Percentiles rank a stretch among this genome's conserved stretches.
These are phyloP conservation scores for Cheilosia soror DNA, from an alignment of 2,888 invertebrate genomes.

Conservation along the genomic window DNA sequence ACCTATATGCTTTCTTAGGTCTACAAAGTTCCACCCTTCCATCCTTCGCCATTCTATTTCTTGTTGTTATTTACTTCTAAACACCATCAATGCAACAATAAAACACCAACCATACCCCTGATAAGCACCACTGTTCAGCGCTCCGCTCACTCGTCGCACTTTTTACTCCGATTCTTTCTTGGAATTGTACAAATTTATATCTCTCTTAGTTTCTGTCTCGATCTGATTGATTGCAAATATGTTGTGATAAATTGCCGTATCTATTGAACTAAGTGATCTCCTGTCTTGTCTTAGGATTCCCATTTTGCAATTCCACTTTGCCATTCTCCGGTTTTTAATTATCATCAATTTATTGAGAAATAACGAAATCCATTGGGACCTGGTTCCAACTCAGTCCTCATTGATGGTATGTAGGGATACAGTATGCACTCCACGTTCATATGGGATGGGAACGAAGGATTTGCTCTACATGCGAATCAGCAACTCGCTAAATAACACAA, in stretches of 20 bases:
- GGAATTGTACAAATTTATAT: conserved; percentile 49
- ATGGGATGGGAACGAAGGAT: conserved; percentile 34
- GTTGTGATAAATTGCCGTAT: conserved; percentile 41
- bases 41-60: too few relatives aligned
- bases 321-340: conserved; percentile 50
- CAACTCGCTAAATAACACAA: conserved; percentile 68
- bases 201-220: not conserved
- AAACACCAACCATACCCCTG: not conserved
- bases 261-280: conserved; percentile 36
- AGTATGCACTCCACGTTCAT: not conserved
- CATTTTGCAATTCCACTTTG: conserved; percentile 41
- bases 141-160: not conserved
- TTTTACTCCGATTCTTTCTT: conserved; percentile 29
- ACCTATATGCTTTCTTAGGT: too few relatives aligned
- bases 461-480: conserved; percentile 71
- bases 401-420: not conserved
- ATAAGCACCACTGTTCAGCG: not conserved
- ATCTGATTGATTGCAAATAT: conserved; percentile 57
- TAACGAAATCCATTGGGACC: conserved; percentile 66
- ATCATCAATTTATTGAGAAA: conserved; percentile 69
- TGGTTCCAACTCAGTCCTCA: conserved; percentile 33
- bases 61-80: too few relatives aligned
- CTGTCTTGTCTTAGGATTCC: conserved; percentile 40
- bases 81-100: too few relatives aligned
- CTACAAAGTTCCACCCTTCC: too few relatives aligned